Evolutionary conservation across 2,113 vertebrate genomes (phyloP).

Genomic region (Oncorhynchus tshawytscha): DNA sequence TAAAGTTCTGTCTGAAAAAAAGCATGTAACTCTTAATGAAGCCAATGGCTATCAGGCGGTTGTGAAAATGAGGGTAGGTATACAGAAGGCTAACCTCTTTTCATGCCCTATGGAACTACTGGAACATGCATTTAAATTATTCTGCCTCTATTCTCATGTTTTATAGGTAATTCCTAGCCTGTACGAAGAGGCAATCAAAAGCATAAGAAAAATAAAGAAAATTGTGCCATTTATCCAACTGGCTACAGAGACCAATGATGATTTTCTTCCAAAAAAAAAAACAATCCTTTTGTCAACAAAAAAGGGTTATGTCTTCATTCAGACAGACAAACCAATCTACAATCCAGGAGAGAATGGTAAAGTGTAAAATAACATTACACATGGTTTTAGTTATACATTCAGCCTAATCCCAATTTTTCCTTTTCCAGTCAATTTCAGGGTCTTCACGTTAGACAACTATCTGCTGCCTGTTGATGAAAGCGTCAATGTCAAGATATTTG

Average conservation of each 20-base stretch:
- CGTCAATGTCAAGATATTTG: constrained; percentile 56
- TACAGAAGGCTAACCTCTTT: neutral
- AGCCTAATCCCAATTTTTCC: neutral
- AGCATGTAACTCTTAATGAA: constrained; percentile 46
- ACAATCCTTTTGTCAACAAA: constrained; percentile 59
- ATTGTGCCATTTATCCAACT: constrained; percentile 48
- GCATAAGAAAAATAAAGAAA: neutral
- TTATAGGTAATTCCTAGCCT: constrained; percentile 49
- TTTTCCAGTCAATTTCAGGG: constrained; percentile 63
- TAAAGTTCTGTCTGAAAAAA: constrained; percentile 34
- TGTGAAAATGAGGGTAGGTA: constrained; percentile 61
- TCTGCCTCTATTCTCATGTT: too few relatives aligned
- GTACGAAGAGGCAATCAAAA: constrained; percentile 3
- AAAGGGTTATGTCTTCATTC: constrained; percentile 58
- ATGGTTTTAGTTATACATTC: constrained; percentile 46
- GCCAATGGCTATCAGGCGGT: constrained; percentile 62
- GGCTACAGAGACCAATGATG: constrained; percentile 43
- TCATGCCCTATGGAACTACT: neutral
- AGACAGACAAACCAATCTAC: constrained; percentile 71
- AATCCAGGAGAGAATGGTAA: constrained; percentile 67
- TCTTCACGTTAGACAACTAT: constrained; percentile 69
- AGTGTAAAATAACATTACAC: neutral
- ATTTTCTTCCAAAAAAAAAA: neutral
- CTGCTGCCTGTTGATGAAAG: constrained; percentile 58
- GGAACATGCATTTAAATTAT: too few relatives aligned